phyloP scores from a whole-genome alignment of 2,888 invertebrate genomes.

The Aromia moschata region DNA sequence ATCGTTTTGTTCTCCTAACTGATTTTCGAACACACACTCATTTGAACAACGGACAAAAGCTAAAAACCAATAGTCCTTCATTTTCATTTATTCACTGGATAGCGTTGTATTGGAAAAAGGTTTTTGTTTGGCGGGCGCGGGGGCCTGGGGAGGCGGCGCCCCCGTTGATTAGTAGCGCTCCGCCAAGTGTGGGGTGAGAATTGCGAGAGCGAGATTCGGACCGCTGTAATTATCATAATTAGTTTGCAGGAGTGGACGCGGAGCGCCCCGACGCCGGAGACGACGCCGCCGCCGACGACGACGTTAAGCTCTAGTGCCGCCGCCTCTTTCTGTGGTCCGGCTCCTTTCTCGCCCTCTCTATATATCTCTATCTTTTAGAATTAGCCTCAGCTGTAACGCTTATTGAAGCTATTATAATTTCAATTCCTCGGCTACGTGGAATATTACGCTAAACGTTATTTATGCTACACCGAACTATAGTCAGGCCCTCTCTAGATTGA shows the following conservation, averaged over 20 bases:
- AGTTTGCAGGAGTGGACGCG: slow-evolving; percentile 52
- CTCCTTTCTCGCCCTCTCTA: background rate
- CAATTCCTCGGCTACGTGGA: slow-evolving; percentile 2
- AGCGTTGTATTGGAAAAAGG: slow-evolving; percentile 64
- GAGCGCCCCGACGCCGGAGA: slow-evolving; percentile 37
- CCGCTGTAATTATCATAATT: slow-evolving; percentile 60
- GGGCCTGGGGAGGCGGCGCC: slow-evolving; percentile 30
- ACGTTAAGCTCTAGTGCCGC: slow-evolving; percentile 10
- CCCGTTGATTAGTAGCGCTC: slow-evolving; percentile 56
- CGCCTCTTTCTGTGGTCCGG: slow-evolving; percentile 2
- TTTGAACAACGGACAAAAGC: slow-evolving; percentile 64
- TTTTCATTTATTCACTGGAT: slow-evolving; percentile 64
- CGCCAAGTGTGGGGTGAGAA: slow-evolving; percentile 48
- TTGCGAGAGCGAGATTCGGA: slow-evolving; percentile 45
- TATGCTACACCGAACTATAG: too few relatives aligned
- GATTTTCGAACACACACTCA: slow-evolving; percentile 61
- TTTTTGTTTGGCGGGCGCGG: slow-evolving; percentile 59
- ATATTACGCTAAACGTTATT: background rate
- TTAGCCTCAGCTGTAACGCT: slow-evolving; percentile 1
- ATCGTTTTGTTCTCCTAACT: slow-evolving; percentile 64
- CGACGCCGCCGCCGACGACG: slow-evolving; percentile 23
- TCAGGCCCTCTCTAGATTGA: too few relatives aligned
- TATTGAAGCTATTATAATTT: slow-evolving; percentile 13
- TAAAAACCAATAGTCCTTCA: slow-evolving; percentile 65
- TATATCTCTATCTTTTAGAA: slow-evolving; percentile 13